Evolutionary conservation across 2,888 invertebrate species (phyloP).

Genomic region (Eilema griseolum): DNA sequence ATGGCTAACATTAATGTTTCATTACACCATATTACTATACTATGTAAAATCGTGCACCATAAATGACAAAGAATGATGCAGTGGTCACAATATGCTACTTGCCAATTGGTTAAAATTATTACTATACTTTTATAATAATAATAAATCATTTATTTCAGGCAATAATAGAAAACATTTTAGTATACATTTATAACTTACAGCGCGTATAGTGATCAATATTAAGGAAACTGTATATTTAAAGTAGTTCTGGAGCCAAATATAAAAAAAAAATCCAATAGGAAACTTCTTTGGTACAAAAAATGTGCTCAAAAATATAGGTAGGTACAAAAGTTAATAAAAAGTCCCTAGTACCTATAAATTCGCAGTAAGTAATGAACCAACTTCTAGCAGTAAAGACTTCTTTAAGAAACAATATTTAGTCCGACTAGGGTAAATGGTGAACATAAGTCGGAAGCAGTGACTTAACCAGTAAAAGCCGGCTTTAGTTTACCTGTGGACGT

Average conservation of each 20-base stretch:
- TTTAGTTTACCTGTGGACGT: conserved; percentile 19
- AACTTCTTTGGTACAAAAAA: not conserved
- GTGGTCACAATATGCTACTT: not conserved
- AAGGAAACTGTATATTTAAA: no score
- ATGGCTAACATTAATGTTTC: no score
- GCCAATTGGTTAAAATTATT: not conserved
- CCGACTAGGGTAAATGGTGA: not conserved
- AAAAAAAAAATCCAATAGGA: not conserved
- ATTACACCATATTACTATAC: not conserved
- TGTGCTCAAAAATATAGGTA: not conserved
- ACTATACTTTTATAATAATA: not conserved
- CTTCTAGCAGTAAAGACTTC: not conserved
- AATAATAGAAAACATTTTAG: no score
- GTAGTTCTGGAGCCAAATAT: not conserved
- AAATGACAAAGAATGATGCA: not conserved
- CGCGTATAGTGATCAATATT: no score
- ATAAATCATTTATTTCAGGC: no score
- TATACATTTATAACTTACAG: no score
- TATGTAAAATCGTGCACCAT: not conserved
- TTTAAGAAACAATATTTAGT: conserved; percentile 5
- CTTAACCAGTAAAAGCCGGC: conserved; percentile 8
- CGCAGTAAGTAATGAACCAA: not conserved
- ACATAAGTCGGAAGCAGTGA: conserved; percentile 10
- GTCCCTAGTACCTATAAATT: no score
- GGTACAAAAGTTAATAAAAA: not conserved